A percentile compares a stretch with the other conserved stretches of the same genome.
These are phyloP conservation scores for Xenopus tropicalis DNA, from an alignment of 2,113 vertebrate species.

Conservation along the genomic window UCB_Xtro_10.0 CM004446.2:115242501-115243000, in stretches of 20 bases:
- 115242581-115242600: no score
- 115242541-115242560: no score
- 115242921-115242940: no score
- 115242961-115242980: no score
- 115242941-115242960: not conserved
- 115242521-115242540: no score
- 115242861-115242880: not conserved
- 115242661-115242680: not conserved
- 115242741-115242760: slow-evolving; percentile 28
- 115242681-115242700: slow-evolving; percentile 31
- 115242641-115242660: not conserved
- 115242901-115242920: no score
- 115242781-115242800: slow-evolving; percentile 16
- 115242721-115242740: slow-evolving; percentile 18
- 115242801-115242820: slow-evolving; percentile 25
- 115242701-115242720: slow-evolving; percentile 5
- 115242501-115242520: no score
- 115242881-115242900: not conserved
- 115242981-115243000: no score
- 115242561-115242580: no score
- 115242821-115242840: slow-evolving; percentile 26
- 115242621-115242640: no score
- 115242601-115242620: no score
- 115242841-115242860: slow-evolving; percentile 5
- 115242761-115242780: slow-evolving; percentile 24